These are phyloP conservation scores for Gryon sp. DNA, from an alignment of 1,140 invertebrate species.

Conservation along the genomic window DNA sequence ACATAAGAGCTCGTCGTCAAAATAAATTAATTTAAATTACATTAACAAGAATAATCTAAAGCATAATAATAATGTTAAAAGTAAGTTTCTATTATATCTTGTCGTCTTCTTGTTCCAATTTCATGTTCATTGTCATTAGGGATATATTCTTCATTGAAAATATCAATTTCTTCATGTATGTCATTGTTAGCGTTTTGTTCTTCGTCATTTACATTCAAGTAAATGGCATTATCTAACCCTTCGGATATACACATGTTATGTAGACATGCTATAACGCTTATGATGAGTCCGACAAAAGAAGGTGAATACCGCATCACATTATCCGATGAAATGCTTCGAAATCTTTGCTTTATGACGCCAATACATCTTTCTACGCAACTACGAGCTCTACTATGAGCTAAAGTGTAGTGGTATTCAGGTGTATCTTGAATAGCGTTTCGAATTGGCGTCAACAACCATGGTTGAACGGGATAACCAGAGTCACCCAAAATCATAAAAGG, in stretches of 20 bases:
- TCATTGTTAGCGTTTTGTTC: too few relatives aligned
- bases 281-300: background rate
- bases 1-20: too few relatives aligned
- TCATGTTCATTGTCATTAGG: too few relatives aligned
- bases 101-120: too few relatives aligned
- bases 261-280: conserved; percentile 5
- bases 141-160: too few relatives aligned
- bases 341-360: background rate
- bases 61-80: too few relatives aligned
- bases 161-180: too few relatives aligned
- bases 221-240: too few relatives aligned
- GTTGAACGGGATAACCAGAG: conserved; percentile 49
- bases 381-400: background rate
- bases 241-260: conserved; percentile 8
- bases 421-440: conserved; percentile 9
- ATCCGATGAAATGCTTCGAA: conserved; percentile 9
- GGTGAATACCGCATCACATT: conserved; percentile 7
- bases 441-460: conserved; percentile 44
- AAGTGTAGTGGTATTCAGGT: conserved; percentile 19
- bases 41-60: too few relatives aligned
- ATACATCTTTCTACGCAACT: conserved; percentile 18
- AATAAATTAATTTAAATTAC: too few relatives aligned
- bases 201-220: too few relatives aligned
- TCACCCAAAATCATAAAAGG: conserved; percentile 37
- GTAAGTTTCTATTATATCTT: too few relatives aligned